Evolutionary conservation across 2,113 vertebrate genomes (phyloP).

Genomic region (Lepus europaeus): DNA sequence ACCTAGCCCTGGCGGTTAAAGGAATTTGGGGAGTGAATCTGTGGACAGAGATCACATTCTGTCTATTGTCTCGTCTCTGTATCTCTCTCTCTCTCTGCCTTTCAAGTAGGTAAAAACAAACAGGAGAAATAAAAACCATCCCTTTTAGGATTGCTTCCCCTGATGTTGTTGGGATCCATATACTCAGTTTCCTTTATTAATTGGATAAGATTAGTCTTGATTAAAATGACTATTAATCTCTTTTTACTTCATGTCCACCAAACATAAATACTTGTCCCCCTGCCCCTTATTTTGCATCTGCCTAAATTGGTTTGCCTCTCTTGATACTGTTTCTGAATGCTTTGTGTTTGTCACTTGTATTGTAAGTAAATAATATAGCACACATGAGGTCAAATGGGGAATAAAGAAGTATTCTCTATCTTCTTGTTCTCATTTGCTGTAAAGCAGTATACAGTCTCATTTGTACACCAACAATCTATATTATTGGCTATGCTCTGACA

Average conservation of each 20-base stretch:
- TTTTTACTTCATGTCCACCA: background rate
- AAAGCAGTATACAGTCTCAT: background rate
- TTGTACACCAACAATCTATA: background rate
- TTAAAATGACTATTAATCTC: background rate
- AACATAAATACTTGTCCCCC: background rate
- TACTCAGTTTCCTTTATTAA: background rate
- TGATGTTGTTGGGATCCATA: background rate
- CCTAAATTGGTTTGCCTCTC: background rate
- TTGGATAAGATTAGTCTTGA: background rate
- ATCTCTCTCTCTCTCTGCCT: too few species aligned
- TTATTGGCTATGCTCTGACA: background rate
- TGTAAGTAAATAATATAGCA: background rate
- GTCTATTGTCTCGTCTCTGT: too few species aligned
- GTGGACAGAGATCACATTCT: too few species aligned
- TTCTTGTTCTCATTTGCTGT: background rate
- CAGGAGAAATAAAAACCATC: too few species aligned
- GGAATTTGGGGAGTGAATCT: too few species aligned
- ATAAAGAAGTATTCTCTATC: background rate
- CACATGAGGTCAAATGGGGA: background rate
- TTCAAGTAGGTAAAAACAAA: too few species aligned
- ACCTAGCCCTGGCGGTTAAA: too few species aligned
- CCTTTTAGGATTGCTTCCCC: background rate
- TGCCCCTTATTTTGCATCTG: background rate
- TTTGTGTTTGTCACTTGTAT: background rate
- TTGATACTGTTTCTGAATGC: background rate